phyloP scores from a whole-genome alignment of 2,888 invertebrate genomes.

The Palloptera scutellata region DNA sequence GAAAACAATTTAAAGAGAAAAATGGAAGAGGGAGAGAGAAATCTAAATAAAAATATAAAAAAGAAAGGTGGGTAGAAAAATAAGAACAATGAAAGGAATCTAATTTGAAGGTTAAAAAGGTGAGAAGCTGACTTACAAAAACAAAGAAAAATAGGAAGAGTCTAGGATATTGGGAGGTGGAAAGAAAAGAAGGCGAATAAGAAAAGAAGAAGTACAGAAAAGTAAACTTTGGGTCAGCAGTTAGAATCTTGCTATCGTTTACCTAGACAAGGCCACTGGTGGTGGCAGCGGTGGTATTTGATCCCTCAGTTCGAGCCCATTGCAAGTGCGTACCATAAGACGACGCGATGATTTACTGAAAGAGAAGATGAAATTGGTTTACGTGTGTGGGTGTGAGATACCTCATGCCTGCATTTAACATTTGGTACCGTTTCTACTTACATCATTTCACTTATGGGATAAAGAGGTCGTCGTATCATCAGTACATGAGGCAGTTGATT shows the following conservation, averaged over 20 bases:
- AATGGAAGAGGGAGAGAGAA: neutral
- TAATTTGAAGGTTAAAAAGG: too few species aligned
- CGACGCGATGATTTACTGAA: slow-evolving; percentile 66
- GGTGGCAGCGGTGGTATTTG: slow-evolving; percentile 68
- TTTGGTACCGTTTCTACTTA: slow-evolving; percentile 43
- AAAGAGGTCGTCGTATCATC: slow-evolving; percentile 87
- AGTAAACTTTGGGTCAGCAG: neutral
- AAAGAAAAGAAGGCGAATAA: neutral
- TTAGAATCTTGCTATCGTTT: slow-evolving; percentile 33
- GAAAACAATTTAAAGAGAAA: neutral
- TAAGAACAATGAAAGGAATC: too few species aligned
- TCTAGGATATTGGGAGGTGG: too few species aligned
- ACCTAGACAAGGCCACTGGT: slow-evolving; percentile 66
- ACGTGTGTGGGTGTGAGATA: too few species aligned
- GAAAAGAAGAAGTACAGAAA: neutral
- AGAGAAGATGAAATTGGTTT: neutral
- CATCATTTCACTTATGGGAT: slow-evolving; percentile 65
- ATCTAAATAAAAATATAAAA: neutral
- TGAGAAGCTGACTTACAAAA: too few species aligned
- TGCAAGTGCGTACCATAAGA: slow-evolving; percentile 80
- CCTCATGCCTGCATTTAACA: neutral
- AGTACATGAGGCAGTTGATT: slow-evolving; percentile 93
- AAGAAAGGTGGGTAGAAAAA: neutral
- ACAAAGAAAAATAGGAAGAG: too few species aligned
- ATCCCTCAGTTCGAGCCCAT: slow-evolving; percentile 78